Base-by-base conservation (phyloP, 2,113 vertebrate genomes). In the Pelobates fuscus region DNA sequence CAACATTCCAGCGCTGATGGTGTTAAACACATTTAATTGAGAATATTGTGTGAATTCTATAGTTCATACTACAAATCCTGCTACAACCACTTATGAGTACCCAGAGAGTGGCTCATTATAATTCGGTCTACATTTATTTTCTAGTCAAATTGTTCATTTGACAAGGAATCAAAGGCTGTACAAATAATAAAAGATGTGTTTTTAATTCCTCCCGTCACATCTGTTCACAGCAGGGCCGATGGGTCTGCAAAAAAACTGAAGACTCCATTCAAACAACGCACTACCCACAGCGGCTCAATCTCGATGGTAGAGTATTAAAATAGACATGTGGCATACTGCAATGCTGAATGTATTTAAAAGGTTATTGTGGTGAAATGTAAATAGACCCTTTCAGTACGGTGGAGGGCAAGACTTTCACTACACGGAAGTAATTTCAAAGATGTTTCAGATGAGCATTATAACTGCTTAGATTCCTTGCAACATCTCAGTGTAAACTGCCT, bases 141-240 rank as follows among this genome's bases (percentile, higher is more conserved):
- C 64, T 60, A 49, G 72, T 76, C 72, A 60, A 49, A 67, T 76
- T 67, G 63, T 76, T 76, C 64, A 60, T 67, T 46, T 76, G 72
- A 76, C 72, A 61, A 24, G 72, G 26, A 76, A 58, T 75, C 54
- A 76, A 67, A 75, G 63, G 52, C 46, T 27, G 63, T 59, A 30
- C 55, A 75, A 66, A 67, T 76, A 76, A 76, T 67, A 60, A 76
- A 60, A 46, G 55, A 67, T 74, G 61, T 76, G 63, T 76, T 76
- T 75, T 76, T 67, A 60, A 67, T 76, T 59, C 41, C 72, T 67
- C 54, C 37, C 57, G 55, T 76, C 72, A 61, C 72, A 60, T 67
- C 57, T 76, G 64, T 59, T 76, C 72, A 67, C 64, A 76, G 64
- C 72, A 60, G 63, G 64, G 57, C 63, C 21, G 41, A 24, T 49